phyloP scores from a whole-genome alignment of 2,888 invertebrate genomes.

The Eupithecia vulgata region DNA sequence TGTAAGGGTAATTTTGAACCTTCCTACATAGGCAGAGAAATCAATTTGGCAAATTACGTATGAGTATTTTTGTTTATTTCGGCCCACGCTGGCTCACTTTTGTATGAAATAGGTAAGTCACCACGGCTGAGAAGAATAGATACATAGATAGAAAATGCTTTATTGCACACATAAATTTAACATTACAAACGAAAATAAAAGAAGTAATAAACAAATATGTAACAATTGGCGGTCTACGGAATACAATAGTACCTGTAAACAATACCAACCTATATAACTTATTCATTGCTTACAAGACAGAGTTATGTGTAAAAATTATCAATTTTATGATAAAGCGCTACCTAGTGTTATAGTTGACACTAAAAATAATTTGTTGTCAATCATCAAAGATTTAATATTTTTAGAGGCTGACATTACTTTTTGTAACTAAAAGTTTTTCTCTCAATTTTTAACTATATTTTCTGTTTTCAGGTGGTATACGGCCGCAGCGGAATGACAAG shows the following conservation, averaged over 20 bases:
- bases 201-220: too few relatives aligned
- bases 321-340: neutral
- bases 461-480: slow-evolving; percentile 66
- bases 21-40: neutral
- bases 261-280: neutral
- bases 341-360: neutral
- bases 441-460: neutral
- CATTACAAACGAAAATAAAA: too few relatives aligned
- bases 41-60: neutral
- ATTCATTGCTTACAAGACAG: neutral
- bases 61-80: neutral
- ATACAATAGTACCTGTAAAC: too few relatives aligned
- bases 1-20: too few relatives aligned
- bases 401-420: neutral
- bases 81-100: too few relatives aligned
- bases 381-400: too few relatives aligned
- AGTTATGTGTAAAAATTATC: neutral
- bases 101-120: too few relatives aligned
- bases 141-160: too few relatives aligned
- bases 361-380: too few relatives aligned
- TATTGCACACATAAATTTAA: too few relatives aligned
- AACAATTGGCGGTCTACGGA: too few relatives aligned
- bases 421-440: neutral
- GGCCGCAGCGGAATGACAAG: slow-evolving; percentile 83
- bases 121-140: too few relatives aligned